Evolutionary conservation across 2,888 invertebrate species (phyloP), one percentile per base, ranked within the genome.

Genomic region (Drosophila merina): DNA sequence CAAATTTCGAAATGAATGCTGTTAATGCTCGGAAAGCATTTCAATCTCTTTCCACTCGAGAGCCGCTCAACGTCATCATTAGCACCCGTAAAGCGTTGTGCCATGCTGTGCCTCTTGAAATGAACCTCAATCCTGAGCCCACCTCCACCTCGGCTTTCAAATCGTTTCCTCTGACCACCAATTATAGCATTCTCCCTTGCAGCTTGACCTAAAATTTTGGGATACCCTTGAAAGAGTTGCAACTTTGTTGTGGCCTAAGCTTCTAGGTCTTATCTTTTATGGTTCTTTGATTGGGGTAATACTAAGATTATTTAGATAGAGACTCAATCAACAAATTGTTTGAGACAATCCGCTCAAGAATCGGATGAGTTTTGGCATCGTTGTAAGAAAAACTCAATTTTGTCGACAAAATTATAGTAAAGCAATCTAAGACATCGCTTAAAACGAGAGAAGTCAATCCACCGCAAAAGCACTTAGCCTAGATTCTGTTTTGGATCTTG

Each of bases 51-150:
- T 20, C 50, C 71, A 71, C 69, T 76, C 63, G 73, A 76, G 67
- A 63, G 42, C 66, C 68, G 49, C 70, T 74, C 74, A 76, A 74
- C 76, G 78, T 74, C 80, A 85, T 83, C 72, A 78, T 83, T 78
- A 78, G 71, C 79, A 79, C 66, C 75, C 70, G 42, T 62, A 38
- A 63, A 58, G 20, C 52, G 42, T 52, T 14, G 42, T 8, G 14
- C 36, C 36, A 3, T 3, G 38, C 12, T 38, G 38, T 14, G 44
- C 10, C 20, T 8, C 44, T 44, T 14, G 49, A 14, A 20, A 10
- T 20, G 20, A 14, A 25, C 14, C 49, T 33, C 7, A 31, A 33
- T 20, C 33, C 7, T 14, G 28, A 33, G 20, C 31, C 58, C 42
- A 14, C 30, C 30, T 31, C 10, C 51, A 26, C 14, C n/a, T 4